Evolutionary conservation across 2,113 vertebrate genomes (phyloP).

Genomic region (Rhinoderma darwinii): DNA sequence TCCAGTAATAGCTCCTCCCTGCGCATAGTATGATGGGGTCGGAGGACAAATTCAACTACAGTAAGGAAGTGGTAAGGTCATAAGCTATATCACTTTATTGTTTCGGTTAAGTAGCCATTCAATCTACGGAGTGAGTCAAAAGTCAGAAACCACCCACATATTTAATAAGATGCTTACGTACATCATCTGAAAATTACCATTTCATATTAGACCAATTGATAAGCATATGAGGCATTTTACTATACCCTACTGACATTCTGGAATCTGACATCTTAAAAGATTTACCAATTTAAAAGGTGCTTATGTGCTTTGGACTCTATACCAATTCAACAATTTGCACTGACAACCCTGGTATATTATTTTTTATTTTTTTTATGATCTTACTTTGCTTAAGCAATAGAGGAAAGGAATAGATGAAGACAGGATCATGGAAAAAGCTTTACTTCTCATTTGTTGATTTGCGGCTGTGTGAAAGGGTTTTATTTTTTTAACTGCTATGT

Average conservation of each 20-base stretch:
- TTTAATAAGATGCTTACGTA: too few species aligned
- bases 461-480: constrained; percentile 39
- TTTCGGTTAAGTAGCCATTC: too few species aligned
- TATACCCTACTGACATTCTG: background rate
- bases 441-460: constrained; percentile 33
- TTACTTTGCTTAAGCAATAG: background rate
- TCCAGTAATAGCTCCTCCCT: too few species aligned
- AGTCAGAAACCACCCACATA: too few species aligned
- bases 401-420: background rate
- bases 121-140: too few species aligned
- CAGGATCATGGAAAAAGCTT: constrained; percentile 28
- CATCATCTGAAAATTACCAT: too few species aligned
- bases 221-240: background rate
- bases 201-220: too few species aligned
- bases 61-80: too few species aligned
- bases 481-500: constrained; percentile 43
- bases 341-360: background rate
- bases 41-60: too few species aligned
- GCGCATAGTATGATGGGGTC: too few species aligned
- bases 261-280: background rate
- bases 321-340: background rate
- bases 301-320: background rate
- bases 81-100: too few species aligned
- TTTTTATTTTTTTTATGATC: background rate
- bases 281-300: background rate